Conservation (phyloP, 2,797 vertebrate genomes). For the Perodicticus potto region DNA sequence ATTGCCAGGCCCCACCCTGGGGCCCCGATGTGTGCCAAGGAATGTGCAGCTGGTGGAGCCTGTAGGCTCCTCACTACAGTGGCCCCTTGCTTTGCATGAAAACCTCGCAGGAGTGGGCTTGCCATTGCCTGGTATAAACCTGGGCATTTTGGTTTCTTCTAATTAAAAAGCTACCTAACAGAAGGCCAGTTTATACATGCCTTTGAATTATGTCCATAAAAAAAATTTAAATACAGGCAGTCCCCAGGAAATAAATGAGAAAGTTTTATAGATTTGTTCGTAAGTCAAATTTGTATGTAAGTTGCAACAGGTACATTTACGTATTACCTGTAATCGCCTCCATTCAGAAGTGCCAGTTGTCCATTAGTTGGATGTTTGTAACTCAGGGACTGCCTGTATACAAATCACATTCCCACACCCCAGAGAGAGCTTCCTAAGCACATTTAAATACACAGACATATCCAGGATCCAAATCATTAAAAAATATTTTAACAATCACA, state of each 20-base stretch:
- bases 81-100: neutral
- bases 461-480: neutral
- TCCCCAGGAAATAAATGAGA: too few species aligned
- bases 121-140: neutral
- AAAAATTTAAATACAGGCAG: conserved; percentile 68
- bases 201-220: conserved; percentile 78
- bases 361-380: too few species aligned
- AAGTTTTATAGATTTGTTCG: too few species aligned
- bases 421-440: neutral
- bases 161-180: conserved; percentile 67
- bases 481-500: conserved; percentile 19
- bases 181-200: conserved; percentile 76
- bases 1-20: rapidly evolving
- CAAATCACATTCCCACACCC: conserved; percentile 57
- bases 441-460: conserved; percentile 60
- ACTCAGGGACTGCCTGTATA: conserved; percentile 44
- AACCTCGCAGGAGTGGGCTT: neutral
- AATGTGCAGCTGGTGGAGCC: neutral
- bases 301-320: too few species aligned
- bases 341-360: too few species aligned
- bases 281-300: too few species aligned
- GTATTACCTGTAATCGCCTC: too few species aligned
- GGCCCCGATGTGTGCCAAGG: neutral
- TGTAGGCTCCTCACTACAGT: neutral
- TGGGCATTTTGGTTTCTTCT: neutral